These are phyloP conservation scores for Nymphalis urticae DNA, from an alignment of 2,888 invertebrate species.

Conservation along the genomic window DNA sequence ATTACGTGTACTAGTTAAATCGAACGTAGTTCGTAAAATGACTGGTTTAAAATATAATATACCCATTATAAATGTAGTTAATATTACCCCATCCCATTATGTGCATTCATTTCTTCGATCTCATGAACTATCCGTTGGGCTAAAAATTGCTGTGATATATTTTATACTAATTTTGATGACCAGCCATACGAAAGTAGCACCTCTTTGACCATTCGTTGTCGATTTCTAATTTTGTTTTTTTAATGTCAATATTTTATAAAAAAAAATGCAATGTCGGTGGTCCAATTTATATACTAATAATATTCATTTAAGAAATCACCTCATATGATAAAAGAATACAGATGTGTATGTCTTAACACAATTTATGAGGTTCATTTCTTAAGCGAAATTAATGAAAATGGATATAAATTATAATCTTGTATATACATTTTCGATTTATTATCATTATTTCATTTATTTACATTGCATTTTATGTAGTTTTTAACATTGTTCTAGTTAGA, in stretches of 20 bases:
- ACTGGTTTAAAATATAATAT: slow-evolving; percentile 32
- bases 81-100: slow-evolving; percentile 38
- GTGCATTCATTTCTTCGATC: slow-evolving; percentile 53
- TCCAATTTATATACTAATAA: slow-evolving; percentile 51
- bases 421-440: slow-evolving; percentile 19
- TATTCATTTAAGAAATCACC: slow-evolving; percentile 8
- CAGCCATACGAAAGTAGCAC: slow-evolving; percentile 57
- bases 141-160: slow-evolving; percentile 80
- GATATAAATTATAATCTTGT: slow-evolving; percentile 9
- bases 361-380: slow-evolving; percentile 10
- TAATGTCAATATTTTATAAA: slow-evolving; percentile 53
- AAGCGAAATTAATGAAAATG: slow-evolving; percentile 7
- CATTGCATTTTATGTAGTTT: slow-evolving; percentile 14
- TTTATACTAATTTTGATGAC: slow-evolving; percentile 71
- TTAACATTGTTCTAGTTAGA: slow-evolving; percentile 10
- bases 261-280: slow-evolving; percentile 57
- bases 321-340: neutral
- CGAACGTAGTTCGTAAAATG: slow-evolving; percentile 29
- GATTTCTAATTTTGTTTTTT: slow-evolving; percentile 57
- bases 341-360: neutral
- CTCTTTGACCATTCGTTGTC: slow-evolving; percentile 53
- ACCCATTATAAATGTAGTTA: slow-evolving; percentile 32
- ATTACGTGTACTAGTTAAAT: slow-evolving; percentile 25
- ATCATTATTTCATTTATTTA: slow-evolving; percentile 14
- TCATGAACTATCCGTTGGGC: slow-evolving; percentile 61